Evolutionary conservation across 2,888 invertebrate genomes (phyloP), one percentile per base, ranked within the genome.

Genomic region (Amiota minor): DNA sequence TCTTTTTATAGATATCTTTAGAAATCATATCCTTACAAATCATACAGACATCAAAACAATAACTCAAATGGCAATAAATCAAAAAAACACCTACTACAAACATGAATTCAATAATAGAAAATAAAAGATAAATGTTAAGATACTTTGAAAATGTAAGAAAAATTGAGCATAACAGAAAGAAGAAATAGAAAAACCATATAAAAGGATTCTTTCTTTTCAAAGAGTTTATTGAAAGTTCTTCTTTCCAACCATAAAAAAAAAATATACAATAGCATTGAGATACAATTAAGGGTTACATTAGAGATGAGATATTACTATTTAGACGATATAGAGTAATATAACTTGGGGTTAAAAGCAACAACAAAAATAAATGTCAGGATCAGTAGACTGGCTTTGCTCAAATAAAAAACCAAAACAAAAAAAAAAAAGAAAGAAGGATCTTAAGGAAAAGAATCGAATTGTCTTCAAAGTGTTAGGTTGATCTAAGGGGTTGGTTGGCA

Each of bases 51-150:
- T 81, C 79, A 81, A 76, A 83, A 72, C 83, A 82, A 81, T 77
- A 74, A 67, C 68, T 35, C 68, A 80, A 81, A 79, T 75, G 79
- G 75, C 80, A 79, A 83, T 83, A 83, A 84, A 84, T 83, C 82
- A 84, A 83, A 35, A 35, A 35, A 75, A 80, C 79, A 81, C 79
- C 79, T 82, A 80, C 76, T 50, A 68, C 64, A 64, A 68, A 68
- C 35, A 16, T 16, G 4, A 59, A 59, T 11, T 20, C 53, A 53
- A 10, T 9, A 53, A 10, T n/a, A 75, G 79, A 82, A 82, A 81
- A 82, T 77, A 49, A 18, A 35, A 35, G 35, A 61, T 35, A 67
- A 74, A 74, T 75, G 75, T 74, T 80, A 80, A 75, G 70, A 62
- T 69, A 49, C 35, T 35, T 47, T 35, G 56, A 55, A 72, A 69